These are phyloP conservation scores for Gambelia wislizenii DNA, from an alignment of 2,797 vertebrate genomes.

Conservation along the genomic window DNA sequence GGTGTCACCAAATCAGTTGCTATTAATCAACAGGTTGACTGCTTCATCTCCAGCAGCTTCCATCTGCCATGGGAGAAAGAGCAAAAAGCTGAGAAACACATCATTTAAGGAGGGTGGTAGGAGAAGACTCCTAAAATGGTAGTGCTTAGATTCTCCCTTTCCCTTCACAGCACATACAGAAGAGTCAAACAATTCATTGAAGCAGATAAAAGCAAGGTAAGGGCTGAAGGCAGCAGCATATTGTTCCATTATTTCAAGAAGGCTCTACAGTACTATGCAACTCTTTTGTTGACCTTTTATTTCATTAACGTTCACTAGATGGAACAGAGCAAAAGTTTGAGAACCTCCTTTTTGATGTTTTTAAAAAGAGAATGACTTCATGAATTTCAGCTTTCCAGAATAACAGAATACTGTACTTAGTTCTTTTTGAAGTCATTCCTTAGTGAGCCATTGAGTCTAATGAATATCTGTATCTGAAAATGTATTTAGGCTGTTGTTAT, in stretches of 20 bases:
- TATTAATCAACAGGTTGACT: background rate
- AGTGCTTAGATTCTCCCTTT: conserved; percentile 19
- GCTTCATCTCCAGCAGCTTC: background rate
- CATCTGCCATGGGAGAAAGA: background rate
- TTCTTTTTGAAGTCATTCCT: background rate
- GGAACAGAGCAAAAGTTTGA: background rate
- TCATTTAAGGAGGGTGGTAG: background rate
- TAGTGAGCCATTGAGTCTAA: background rate
- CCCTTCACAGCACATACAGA: conserved; percentile 82
- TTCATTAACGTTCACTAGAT: background rate
- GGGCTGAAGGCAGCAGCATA: background rate
- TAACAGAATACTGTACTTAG: background rate
- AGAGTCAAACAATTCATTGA: conserved; percentile 81
- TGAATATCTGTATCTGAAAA: too few species aligned
- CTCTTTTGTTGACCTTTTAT: background rate
- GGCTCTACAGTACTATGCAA: background rate
- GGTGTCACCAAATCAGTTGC: background rate
- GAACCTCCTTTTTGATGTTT: background rate
- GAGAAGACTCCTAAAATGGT: background rate
- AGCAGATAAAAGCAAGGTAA: conserved; percentile 88
- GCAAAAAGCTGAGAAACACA: background rate
- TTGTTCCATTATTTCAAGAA: background rate
- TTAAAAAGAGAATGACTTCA: background rate
- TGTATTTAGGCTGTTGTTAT: too few species aligned
- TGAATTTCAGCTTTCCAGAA: background rate